phyloP scores from a whole-genome alignment of 1,140 invertebrate species.

The Drosophila repletoides region DNA sequence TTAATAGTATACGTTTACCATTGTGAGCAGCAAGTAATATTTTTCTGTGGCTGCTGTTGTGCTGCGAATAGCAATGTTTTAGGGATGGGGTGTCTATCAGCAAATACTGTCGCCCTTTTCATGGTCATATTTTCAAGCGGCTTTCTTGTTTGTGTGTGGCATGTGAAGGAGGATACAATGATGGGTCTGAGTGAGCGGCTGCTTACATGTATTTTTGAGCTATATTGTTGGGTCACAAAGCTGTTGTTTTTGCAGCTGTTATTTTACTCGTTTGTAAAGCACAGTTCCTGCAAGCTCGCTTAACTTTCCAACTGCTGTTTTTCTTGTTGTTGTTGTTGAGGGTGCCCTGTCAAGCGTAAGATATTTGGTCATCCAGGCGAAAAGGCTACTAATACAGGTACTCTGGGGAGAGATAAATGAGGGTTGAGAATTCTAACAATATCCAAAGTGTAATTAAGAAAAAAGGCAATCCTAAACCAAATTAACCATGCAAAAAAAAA shows the following conservation, averaged over 20 bases:
- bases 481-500: slow-evolving; percentile 35
- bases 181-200: not conserved
- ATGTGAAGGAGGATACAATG: not conserved
- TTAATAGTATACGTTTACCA: slow-evolving; percentile 25
- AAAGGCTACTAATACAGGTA: not conserved
- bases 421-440: not conserved
- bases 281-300: slow-evolving; percentile 14
- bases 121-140: slow-evolving; percentile 13
- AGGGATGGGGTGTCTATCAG: not conserved
- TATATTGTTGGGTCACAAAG: not conserved
- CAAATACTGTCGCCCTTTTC: slow-evolving; percentile 26
- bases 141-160: not conserved
- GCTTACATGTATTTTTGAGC: not conserved
- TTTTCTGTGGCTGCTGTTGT: slow-evolving; percentile 14
- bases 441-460: slow-evolving; percentile 49
- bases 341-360: slow-evolving; percentile 50
- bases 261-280: not conserved
- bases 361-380: slow-evolving; percentile 53
- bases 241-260: slow-evolving; percentile 15
- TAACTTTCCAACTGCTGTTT: slow-evolving; percentile 19
- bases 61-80: too few species aligned
- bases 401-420: not conserved
- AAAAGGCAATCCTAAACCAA: slow-evolving; percentile 24
- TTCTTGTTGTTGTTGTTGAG: slow-evolving; percentile 6
- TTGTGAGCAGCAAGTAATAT: slow-evolving; percentile 25